Base-by-base conservation (phyloP, 2,797 vertebrate genomes). In the Artibeus lituratus region DNA sequence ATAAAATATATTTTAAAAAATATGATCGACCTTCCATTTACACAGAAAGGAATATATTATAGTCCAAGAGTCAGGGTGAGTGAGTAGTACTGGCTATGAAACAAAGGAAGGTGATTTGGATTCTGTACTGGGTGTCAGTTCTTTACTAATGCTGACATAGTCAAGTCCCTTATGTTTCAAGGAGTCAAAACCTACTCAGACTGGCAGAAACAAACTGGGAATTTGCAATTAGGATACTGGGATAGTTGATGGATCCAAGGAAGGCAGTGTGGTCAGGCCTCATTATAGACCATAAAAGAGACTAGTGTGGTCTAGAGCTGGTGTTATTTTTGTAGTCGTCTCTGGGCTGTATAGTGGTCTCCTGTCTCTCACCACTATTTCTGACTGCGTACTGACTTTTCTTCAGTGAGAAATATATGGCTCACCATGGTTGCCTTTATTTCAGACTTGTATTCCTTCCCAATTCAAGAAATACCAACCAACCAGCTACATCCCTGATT, bases 11-110 rank as follows among this genome's bases (percentile, higher is more conserved):
- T 44, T 44, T 44, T 44, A 44, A 44, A 4, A 44, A 94, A 5
- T 97, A 92, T 97, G 80, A 78, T 95, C 96, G 83, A 80, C 73
- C 87, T 97, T 76, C 51, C 35, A 96, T 97, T 98, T 57, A 29
- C 95, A 94, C 87, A 95, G 84, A 96, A 76, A 81, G 83, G 96
- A 92, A 96, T 97, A 91, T 0, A 26, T 97, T 91, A 76, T 91
- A 91, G 94, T 94, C 80, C 93, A 81, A 95, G 67, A 95, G 88
- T 83, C 94, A 97, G 62, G 55, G 42, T 81, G 80, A 94, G 78
- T 94, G 94, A 96, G 44, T 91, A 72, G 74, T 93, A 26, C 55
- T 95, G 44, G 86, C 39, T 87, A 6, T 90, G 55, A 92, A 97
- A 89, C 89, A 77, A 91, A 89, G 81, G 70, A 77, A 62, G 51